A percentile compares a stretch with the other conserved stretches of the same genome.
Conservation (phyloP, 2,113 vertebrate genomes). For the Mastomys coucha region DNA sequence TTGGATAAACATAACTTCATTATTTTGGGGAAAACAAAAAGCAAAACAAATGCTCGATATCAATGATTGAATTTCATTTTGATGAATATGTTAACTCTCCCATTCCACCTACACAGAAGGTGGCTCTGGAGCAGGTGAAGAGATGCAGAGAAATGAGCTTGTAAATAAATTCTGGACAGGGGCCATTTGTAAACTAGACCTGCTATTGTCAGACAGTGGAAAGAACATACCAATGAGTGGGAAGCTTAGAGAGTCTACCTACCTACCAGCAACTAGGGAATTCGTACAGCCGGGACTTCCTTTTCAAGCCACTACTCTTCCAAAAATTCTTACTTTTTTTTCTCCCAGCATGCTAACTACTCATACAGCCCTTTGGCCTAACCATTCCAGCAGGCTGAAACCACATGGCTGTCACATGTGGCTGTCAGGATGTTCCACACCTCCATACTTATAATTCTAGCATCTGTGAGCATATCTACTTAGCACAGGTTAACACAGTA, state of each 20-base stretch:
- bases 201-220: neutral
- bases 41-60: neutral
- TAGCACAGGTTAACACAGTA: neutral
- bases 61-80: slow-evolving; percentile 30
- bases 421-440: neutral
- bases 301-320: neutral
- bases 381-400: neutral
- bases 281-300: neutral
- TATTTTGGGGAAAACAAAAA: neutral
- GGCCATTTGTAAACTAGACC: neutral
- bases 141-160: neutral
- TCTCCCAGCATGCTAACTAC: neutral
- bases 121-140: neutral
- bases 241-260: neutral
- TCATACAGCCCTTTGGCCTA: neutral
- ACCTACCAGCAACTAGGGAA: neutral
- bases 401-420: neutral
- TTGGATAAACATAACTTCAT: slow-evolving; percentile 3
- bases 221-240: too few species aligned
- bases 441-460: neutral
- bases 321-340: neutral
- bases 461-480: neutral
- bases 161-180: neutral
- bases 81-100: neutral
- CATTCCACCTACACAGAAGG: neutral